These are phyloP conservation scores for Dolomedes plantarius DNA, from an alignment of 2,888 invertebrate species.

Conservation along the genomic window DNA sequence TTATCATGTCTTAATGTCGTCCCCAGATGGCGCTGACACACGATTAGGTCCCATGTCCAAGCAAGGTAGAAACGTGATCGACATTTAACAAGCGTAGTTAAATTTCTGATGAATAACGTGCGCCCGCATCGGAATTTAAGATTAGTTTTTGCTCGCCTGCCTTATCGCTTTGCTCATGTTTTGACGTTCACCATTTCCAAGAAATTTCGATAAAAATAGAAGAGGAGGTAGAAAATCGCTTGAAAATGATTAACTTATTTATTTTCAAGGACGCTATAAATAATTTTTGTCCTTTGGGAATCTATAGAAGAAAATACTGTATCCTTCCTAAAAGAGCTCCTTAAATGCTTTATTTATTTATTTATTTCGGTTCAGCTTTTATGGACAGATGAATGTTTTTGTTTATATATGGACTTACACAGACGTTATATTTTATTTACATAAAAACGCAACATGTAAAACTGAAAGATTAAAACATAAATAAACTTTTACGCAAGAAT, in stretches of 20 bases:
- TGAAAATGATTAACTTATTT: background rate
- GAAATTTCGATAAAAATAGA: background rate
- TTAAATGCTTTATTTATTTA: too few relatives aligned
- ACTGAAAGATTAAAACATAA: too few relatives aligned
- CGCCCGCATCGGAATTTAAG: slow-evolving; percentile 20
- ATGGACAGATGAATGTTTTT: too few relatives aligned
- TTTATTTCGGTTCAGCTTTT: too few relatives aligned
- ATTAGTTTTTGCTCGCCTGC: background rate
- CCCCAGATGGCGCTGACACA: slow-evolving; percentile 61
- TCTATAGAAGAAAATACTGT: too few relatives aligned
- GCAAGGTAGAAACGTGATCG: slow-evolving; percentile 24
- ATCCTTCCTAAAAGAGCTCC: too few relatives aligned
- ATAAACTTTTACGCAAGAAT: too few relatives aligned
- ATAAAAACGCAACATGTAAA: too few relatives aligned
- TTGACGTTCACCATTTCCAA: background rate
- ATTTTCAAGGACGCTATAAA: too few relatives aligned
- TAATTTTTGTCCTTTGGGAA: too few relatives aligned
- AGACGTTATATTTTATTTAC: too few relatives aligned
- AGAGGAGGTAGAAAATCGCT: background rate
- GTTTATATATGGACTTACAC: too few relatives aligned
- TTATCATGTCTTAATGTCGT: slow-evolving; percentile 59
- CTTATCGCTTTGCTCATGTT: background rate
- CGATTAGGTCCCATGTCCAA: slow-evolving; percentile 26
- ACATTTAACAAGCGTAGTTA: slow-evolving; percentile 55
- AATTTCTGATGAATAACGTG: slow-evolving; percentile 51